Conservation (phyloP, 2,113 vertebrate genomes). For the Zosterops lateralis region DNA sequence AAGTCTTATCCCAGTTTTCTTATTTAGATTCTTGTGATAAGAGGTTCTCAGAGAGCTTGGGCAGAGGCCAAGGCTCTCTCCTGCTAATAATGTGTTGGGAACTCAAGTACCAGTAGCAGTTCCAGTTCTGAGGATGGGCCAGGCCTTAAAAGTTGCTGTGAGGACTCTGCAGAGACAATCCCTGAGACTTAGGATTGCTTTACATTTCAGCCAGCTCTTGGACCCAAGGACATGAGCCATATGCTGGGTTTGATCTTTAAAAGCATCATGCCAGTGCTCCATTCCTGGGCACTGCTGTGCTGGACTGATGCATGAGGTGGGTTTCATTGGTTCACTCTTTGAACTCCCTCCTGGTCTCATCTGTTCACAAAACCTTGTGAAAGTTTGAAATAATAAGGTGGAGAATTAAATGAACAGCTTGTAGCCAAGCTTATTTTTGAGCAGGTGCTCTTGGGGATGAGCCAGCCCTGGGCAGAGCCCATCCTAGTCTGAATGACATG, state of each 20-base stretch:
- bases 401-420: not conserved
- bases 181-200: not conserved
- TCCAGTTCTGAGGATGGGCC: not conserved
- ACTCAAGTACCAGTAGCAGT: not conserved
- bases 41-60: not conserved
- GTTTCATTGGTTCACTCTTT: not conserved
- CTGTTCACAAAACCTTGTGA: not conserved
- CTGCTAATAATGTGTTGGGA: not conserved
- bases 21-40: constrained; percentile 44
- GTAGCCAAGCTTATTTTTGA: not conserved
- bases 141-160: not conserved
- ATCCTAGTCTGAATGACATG: accelerated
- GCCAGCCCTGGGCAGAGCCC: not conserved
- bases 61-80: not conserved
- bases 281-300: accelerated
- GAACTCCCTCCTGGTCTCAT: not conserved
- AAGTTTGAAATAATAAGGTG: not conserved
- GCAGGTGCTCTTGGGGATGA: not conserved
- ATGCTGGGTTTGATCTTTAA: not conserved
- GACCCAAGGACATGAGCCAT: not conserved
- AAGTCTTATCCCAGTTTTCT: constrained; percentile 50
- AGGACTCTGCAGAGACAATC: not conserved
- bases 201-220: not conserved
- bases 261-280: not conserved
- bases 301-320: accelerated